These are phyloP conservation scores for Leuciscus idus DNA, from an alignment of 2,113 vertebrate genomes.

Conservation along the genomic window DNA sequence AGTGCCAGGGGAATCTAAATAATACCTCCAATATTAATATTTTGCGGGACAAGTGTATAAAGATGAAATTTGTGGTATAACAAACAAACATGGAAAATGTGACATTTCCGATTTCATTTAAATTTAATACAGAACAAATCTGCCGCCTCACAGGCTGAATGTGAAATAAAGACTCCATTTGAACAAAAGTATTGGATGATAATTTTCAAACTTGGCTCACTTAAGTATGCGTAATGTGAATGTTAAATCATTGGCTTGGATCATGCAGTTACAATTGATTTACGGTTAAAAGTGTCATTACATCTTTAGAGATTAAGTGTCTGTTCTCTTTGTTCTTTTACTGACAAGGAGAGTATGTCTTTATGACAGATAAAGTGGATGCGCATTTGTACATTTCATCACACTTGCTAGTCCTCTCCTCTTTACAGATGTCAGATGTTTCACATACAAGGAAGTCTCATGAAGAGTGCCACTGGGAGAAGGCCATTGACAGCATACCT, in stretches of 20 bases:
- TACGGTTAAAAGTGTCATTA: slow-evolving; percentile 7
- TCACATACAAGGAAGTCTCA: not conserved
- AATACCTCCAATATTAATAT: not conserved
- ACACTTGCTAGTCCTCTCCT: not conserved
- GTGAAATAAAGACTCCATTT: not conserved
- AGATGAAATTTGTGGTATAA: not conserved
- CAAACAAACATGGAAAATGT: slow-evolving; percentile 3
- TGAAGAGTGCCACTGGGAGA: not conserved
- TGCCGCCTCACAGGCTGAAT: not conserved
- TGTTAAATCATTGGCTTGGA: slow-evolving; percentile 12
- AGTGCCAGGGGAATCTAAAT: not conserved
- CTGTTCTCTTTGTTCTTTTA: not conserved
- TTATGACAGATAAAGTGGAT: not conserved
- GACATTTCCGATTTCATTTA: slow-evolving; percentile 3
- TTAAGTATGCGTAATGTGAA: slow-evolving; percentile 3
- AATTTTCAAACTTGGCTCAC: slow-evolving; percentile 14
- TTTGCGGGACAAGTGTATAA: not conserved
- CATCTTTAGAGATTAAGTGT: not conserved
- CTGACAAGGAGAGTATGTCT: slow-evolving; percentile 7
- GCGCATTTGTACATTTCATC: not conserved
- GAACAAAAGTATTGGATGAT: not conserved
- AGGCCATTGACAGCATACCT: not conserved
- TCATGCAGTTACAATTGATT: not conserved
- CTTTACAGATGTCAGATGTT: not conserved
- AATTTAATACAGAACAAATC: not conserved